Percentiles rank a stretch among this genome's conserved stretches.
Conservation (phyloP, 2,113 vertebrate genomes). For the Notiomystis cincta region DNA sequence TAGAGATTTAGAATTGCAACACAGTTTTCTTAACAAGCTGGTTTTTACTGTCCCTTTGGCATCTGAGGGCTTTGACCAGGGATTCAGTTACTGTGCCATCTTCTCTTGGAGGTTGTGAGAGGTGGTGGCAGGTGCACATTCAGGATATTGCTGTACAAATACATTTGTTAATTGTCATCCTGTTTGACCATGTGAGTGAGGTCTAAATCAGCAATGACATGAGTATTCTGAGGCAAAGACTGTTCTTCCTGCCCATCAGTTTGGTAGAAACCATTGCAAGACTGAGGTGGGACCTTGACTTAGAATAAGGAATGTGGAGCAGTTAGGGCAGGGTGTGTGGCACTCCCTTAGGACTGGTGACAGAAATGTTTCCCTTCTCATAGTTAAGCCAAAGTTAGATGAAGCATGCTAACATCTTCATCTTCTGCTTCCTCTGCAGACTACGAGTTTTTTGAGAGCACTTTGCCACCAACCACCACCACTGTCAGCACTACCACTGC, state of each 20-base stretch:
- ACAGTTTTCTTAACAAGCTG: neutral
- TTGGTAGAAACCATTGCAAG: neutral
- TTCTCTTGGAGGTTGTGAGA: neutral
- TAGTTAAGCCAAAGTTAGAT: neutral
- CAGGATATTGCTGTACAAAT: neutral
- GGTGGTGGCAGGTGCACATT: neutral
- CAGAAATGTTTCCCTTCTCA: neutral
- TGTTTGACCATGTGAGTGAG: neutral
- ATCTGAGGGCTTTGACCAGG: neutral
- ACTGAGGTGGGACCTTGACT: neutral
- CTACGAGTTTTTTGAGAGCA: conserved; percentile 75
- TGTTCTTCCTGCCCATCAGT: neutral
- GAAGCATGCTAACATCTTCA: neutral
- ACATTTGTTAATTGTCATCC: neutral
- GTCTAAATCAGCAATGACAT: neutral
- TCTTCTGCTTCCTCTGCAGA: conserved; percentile 58
- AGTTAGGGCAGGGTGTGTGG: neutral
- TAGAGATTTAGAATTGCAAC: neutral
- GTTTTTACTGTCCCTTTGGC: neutral
- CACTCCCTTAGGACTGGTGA: neutral
- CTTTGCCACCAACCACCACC: conserved; percentile 59
- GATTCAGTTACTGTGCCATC: neutral
- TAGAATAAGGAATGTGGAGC: neutral
- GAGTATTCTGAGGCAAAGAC: neutral
- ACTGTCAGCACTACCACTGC: conserved; percentile 24